Percentiles rank a stretch among this genome's conserved stretches.
Conservation (phyloP, 2,113 vertebrate genomes). For the Regulus satrapa region DNA sequence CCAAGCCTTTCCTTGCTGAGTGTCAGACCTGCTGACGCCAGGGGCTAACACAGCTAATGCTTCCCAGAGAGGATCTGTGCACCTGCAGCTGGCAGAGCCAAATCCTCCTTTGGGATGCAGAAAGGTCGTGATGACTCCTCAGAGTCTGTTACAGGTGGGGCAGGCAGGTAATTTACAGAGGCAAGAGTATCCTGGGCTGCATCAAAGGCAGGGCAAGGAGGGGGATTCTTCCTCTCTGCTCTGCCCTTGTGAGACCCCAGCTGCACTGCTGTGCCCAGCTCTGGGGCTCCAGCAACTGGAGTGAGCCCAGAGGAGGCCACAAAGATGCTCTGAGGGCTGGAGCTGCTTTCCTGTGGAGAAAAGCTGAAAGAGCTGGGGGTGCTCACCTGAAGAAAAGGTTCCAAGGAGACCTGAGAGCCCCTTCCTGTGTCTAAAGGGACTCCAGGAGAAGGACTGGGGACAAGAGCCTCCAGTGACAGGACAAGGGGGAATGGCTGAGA, state of each 20-base stretch:
- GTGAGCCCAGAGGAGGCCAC: neutral
- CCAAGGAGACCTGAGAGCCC: neutral
- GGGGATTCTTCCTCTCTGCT: neutral
- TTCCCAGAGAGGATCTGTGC: neutral
- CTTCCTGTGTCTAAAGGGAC: neutral
- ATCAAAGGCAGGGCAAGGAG: neutral
- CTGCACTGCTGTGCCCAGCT: neutral
- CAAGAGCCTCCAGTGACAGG: neutral
- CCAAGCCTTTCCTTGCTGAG: neutral
- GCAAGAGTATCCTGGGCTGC: neutral
- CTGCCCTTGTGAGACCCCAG: neutral
- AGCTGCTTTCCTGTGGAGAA: neutral
- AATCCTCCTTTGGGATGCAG: neutral
- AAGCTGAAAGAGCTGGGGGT: neutral
- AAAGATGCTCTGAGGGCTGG: rapidly evolving
- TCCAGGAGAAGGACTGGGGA: neutral
- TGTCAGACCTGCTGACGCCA: neutral
- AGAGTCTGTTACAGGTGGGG: too few species aligned
- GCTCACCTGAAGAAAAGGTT: neutral
- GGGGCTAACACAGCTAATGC: neutral
- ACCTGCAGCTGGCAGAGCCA: neutral
- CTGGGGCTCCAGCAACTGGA: neutral
- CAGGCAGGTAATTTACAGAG: neutral
- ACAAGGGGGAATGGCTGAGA: neutral
- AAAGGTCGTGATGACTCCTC: neutral